Evolutionary conservation across 2,888 invertebrate species (phyloP), one percentile per base, ranked within the genome.

Genomic region (Frankliniella fusca): DNA sequence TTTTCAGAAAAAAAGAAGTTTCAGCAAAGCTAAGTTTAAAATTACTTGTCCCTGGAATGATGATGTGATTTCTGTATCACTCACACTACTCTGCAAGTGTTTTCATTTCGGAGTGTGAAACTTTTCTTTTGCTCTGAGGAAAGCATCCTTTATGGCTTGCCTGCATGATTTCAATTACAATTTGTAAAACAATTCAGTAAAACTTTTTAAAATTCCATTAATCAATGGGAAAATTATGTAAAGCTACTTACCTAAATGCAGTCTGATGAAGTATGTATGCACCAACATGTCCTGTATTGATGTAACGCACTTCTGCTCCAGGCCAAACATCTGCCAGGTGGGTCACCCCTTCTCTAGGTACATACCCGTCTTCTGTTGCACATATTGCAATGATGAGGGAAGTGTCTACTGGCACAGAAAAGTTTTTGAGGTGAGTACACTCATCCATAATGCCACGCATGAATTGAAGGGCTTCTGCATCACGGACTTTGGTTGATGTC

Each of bases 361-460:
- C 94, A 88, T 98, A 96, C 12, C 94, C 96, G 88, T 97, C 97
- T 86, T 94, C 92, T 85, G 93, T 93, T 0, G 98, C 98, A 86
- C 95, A 94, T 1, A 99, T 94, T 27, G 96, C 95, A 84, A 97
- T 97, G 83, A 97, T 95, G 81, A 98, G 90, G 15, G 94, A 93
- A 0, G 98, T 95, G 87, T 99, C 98, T 81, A 93, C 85, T 48
- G 95, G 95, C 23, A 93, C 90, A 3, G 96, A 94, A 87, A 97
- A 99, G 89, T 98, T 97, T 85, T 93, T 95, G 76, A 99, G 90
- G 89, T 98, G 98, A 0, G 99, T 99, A 87, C 97, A 99, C 88
- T 99, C 98, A 87, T 99, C 99, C 99, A 99, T 99, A 85, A 99
- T 93, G 0, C 98, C 97, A 81, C 95, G 90, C 98, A 99, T 98